phyloP scores from a whole-genome alignment of 2,888 invertebrate genomes.

The Chouioia cunea region DNA sequence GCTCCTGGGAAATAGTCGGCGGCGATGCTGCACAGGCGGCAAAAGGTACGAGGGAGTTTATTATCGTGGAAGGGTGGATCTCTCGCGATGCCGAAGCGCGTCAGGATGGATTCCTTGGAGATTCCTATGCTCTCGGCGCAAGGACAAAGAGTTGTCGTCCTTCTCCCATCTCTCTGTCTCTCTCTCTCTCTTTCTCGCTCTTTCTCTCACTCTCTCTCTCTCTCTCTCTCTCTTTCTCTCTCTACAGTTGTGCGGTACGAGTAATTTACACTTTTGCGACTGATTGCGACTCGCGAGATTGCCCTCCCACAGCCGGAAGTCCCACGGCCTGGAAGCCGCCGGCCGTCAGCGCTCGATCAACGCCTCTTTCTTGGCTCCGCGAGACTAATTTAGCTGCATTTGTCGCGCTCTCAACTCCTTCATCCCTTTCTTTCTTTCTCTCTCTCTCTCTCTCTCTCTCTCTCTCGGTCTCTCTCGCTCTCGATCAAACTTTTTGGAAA shows the following conservation, averaged over 20 bases:
- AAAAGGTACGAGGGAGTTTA: conserved; percentile 36
- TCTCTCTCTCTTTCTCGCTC: conserved; percentile 11
- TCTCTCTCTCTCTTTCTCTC: conserved; percentile 37
- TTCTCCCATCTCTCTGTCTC: conserved; percentile 3
- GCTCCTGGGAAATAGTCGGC: conserved; percentile 62
- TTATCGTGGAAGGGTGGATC: conserved; percentile 49
- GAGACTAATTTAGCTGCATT: background rate
- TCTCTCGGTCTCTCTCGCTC: too few relatives aligned
- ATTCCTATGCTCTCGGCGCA: conserved; percentile 48
- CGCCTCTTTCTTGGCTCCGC: conserved; percentile 20
- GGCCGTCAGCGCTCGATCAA: conserved; percentile 20
- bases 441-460: background rate
- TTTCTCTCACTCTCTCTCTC: background rate
- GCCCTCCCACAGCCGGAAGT: conserved; percentile 47
- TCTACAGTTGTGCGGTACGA: conserved; percentile 51
- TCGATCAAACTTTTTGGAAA: background rate
- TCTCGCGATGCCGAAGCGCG: conserved; percentile 48
- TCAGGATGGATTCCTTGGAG: conserved; percentile 49
- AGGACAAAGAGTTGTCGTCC: too few relatives aligned
- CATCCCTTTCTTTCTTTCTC: background rate
- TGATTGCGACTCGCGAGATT: conserved; percentile 49
- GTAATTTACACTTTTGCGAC: conserved; percentile 59
- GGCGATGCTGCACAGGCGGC: conserved; percentile 12
- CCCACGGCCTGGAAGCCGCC: conserved; percentile 22
- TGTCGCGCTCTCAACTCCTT: background rate